These are phyloP conservation scores for Drosophila melanocephala DNA, from an alignment of 2,888 invertebrate species.

Conservation along the genomic window DNA sequence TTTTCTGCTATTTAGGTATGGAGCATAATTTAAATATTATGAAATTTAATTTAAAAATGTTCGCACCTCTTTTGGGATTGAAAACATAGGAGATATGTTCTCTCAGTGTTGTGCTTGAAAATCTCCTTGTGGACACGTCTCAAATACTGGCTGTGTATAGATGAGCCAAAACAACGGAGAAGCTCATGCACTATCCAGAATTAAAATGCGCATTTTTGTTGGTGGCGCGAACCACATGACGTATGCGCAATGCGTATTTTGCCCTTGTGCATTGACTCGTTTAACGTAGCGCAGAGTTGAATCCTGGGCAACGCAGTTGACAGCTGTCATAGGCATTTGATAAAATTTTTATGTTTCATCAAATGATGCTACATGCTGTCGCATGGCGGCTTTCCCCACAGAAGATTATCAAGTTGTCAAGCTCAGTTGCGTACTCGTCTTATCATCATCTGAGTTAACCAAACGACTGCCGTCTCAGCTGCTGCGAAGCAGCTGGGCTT, in stretches of 20 bases:
- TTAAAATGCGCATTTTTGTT: conserved; percentile 18
- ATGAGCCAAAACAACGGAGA: background rate
- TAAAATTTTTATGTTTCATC: conserved; percentile 59
- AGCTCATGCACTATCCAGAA: conserved; percentile 11
- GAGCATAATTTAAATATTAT: background rate
- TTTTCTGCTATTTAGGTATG: background rate
- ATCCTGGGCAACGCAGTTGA: conserved; percentile 46
- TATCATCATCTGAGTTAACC: conserved; percentile 54
- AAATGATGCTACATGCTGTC: conserved; percentile 61
- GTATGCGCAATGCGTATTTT: conserved; percentile 60
- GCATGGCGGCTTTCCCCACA: conserved; percentile 30
- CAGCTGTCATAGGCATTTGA: conserved; percentile 70
- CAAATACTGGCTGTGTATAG: background rate
- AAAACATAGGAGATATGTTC: background rate
- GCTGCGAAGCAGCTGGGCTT: conserved; percentile 37
- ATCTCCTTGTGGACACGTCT: background rate
- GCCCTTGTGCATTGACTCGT: conserved; percentile 29
- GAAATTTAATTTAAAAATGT: background rate
- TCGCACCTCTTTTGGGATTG: background rate
- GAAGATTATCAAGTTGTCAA: conserved; percentile 66
- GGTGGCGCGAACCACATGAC: conserved; percentile 43
- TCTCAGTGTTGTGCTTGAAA: conserved; percentile 3
- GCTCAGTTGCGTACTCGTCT: conserved; percentile 15
- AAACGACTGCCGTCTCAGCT: conserved; percentile 34
- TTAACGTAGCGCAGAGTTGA: conserved; percentile 39